Evolutionary conservation across 2,113 vertebrate genomes (phyloP).

Genomic region (Glaucomys volans): DNA sequence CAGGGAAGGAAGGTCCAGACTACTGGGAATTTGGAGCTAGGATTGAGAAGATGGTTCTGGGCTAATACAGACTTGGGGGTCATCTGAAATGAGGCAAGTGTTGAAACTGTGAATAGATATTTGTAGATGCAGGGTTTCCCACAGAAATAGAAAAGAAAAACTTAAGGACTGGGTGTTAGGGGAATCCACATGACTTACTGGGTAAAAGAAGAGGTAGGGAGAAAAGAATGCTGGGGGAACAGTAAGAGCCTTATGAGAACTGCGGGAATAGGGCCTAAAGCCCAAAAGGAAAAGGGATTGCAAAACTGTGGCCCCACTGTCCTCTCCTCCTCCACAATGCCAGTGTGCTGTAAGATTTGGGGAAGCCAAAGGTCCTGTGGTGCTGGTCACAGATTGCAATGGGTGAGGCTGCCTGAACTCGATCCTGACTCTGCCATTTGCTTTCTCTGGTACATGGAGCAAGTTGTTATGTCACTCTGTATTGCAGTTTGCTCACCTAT

Average conservation of each 20-base stretch:
- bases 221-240: background rate
- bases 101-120: background rate
- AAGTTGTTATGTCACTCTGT: background rate
- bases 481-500: background rate
- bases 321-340: fast-evolving
- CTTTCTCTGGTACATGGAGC: background rate
- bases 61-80: background rate
- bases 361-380: background rate
- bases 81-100: background rate
- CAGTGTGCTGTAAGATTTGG: fast-evolving
- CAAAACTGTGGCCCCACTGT: background rate
- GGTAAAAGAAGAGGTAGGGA: background rate
- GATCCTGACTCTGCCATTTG: background rate
- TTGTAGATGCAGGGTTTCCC: background rate
- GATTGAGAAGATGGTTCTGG: background rate
- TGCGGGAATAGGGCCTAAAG: fast-evolving
- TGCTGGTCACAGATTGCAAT: fast-evolving
- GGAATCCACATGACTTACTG: fast-evolving
- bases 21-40: background rate
- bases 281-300: fast-evolving
- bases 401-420: background rate
- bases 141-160: background rate
- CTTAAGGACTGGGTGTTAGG: background rate
- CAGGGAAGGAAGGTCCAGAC: background rate
- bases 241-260: background rate